These are phyloP conservation scores for Copsychus sechellarum DNA, from an alignment of 2,113 vertebrate species.

Conservation along the genomic window DNA sequence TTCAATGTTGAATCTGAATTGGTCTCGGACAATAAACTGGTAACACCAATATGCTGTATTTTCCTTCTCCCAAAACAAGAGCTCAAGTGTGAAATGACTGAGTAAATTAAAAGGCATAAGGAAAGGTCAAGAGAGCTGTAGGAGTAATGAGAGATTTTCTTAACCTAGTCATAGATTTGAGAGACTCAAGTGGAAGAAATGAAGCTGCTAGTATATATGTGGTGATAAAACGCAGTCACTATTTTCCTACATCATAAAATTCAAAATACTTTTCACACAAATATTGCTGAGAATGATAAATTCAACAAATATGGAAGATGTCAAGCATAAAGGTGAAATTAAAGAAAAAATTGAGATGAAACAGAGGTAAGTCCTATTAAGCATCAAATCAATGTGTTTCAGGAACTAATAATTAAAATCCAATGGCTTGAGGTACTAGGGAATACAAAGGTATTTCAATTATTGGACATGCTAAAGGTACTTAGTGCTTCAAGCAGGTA, in stretches of 20 bases:
- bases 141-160: slow-evolving; percentile 45
- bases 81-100: slow-evolving; percentile 51
- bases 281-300: neutral
- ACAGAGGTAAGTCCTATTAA: neutral
- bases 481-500: neutral
- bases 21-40: neutral
- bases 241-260: slow-evolving; percentile 13
- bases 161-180: slow-evolving; percentile 25
- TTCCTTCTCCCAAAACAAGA: neutral
- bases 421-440: neutral
- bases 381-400: neutral
- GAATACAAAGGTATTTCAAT: neutral
- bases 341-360: neutral
- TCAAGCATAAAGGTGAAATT: neutral
- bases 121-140: slow-evolving; percentile 50
- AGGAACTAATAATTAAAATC: neutral
- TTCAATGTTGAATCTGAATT: neutral
- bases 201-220: neutral
- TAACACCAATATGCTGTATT: neutral
- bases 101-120: slow-evolving; percentile 31
- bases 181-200: slow-evolving; percentile 27
- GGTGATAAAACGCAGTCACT: neutral
- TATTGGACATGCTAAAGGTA: neutral
- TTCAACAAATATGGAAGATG: neutral
- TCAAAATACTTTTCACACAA: neutral